Conservation (phyloP, 2,113 vertebrate genomes). For the Formicarius rufipectus region DNA sequence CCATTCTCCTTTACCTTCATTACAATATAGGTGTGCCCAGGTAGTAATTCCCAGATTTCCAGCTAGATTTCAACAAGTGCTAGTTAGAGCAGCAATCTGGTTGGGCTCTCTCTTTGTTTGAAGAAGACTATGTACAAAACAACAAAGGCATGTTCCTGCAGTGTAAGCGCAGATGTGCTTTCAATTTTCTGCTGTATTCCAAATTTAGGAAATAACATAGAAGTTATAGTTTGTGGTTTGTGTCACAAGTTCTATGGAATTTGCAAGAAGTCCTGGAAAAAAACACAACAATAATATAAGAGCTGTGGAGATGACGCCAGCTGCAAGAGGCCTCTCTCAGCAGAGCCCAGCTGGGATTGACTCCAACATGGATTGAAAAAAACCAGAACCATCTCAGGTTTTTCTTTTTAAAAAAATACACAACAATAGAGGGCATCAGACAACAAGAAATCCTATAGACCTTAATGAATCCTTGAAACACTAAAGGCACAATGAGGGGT, state of each 20-base stretch:
- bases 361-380: background rate
- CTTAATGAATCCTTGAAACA: accelerated
- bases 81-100: background rate
- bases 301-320: background rate
- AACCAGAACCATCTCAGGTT: background rate
- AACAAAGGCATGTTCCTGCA: accelerated
- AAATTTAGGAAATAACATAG: constrained; percentile 16
- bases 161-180: background rate
- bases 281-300: background rate
- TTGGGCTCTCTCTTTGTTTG: background rate
- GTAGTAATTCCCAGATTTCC: background rate
- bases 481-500: background rate
- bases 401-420: background rate
- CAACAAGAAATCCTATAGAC: background rate
- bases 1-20: background rate
- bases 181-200: background rate
- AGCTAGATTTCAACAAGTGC: background rate
- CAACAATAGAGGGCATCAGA: constrained; percentile 20
- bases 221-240: background rate
- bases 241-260: background rate
- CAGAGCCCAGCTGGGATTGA: background rate
- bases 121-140: background rate
- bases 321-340: background rate
- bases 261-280: background rate
- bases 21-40: background rate